A percentile compares a stretch with the other conserved stretches of the same genome.
These are phyloP conservation scores for Oryzias dopingdopingensis DNA, from an alignment of 2,797 vertebrate species.

Conservation along the genomic window DNA sequence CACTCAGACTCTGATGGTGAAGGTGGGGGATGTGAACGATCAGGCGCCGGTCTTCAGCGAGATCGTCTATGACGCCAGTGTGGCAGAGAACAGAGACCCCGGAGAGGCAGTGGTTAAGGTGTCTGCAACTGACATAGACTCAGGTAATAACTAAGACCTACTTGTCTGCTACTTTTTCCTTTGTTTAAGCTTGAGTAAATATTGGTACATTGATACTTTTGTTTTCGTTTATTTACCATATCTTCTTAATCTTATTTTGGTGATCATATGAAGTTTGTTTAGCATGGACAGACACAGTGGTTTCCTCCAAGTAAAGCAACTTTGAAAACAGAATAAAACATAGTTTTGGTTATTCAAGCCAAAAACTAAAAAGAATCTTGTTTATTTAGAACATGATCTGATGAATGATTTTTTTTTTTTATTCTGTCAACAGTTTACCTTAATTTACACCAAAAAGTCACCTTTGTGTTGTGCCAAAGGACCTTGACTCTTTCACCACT, in stretches of 20 bases:
- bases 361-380: too few relatives aligned
- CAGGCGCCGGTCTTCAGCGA: constrained; percentile 80
- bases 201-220: background rate
- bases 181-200: background rate
- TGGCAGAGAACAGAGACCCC: constrained; percentile 83
- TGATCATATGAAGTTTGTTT: too few relatives aligned
- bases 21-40: constrained; percentile 88
- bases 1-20: constrained; percentile 83
- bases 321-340: too few relatives aligned
- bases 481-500: too few relatives aligned
- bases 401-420: too few relatives aligned
- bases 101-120: constrained; percentile 80
- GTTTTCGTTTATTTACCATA: background rate
- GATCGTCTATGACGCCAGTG: constrained; percentile 73
- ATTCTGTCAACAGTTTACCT: too few relatives aligned
- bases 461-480: too few relatives aligned
- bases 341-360: too few relatives aligned
- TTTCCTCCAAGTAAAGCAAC: too few relatives aligned
- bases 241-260: background rate
- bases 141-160: constrained; percentile 74
- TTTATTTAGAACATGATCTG: too few relatives aligned
- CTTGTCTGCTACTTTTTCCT: background rate
- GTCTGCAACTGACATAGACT: constrained; percentile 83
- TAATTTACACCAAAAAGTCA: too few relatives aligned
- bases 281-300: too few relatives aligned